A percentile compares a stretch with the other conserved stretches of the same genome.
Conservation (phyloP, 1,140 invertebrate genomes). For the Onthophagus taurus region DNA sequence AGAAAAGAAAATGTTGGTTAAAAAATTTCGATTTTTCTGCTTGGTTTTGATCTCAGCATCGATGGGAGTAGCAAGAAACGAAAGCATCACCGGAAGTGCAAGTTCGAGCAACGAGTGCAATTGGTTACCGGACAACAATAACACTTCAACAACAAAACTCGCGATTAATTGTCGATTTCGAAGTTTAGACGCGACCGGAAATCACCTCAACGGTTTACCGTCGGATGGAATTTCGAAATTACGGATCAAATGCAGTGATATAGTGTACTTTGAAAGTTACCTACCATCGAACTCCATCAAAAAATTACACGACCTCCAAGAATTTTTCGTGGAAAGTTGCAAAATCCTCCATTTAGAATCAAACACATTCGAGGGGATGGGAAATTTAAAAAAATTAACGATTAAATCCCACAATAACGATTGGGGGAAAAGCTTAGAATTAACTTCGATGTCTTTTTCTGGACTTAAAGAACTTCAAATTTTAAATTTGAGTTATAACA, state of each 20-base stretch:
- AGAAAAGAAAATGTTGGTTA: too few relatives aligned
- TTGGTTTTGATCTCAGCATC: too few relatives aligned
- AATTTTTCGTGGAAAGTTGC: conserved; percentile 65
- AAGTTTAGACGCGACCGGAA: conserved; percentile 57
- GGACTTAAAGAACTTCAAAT: conserved; percentile 66
- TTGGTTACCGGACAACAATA: conserved; percentile 51
- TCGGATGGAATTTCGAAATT: conserved; percentile 60
- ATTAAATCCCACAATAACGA: conserved; percentile 67
- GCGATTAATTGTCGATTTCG: conserved; percentile 56
- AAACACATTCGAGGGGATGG: conserved; percentile 66
- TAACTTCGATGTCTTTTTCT: conserved; percentile 56
- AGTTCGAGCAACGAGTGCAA: conserved; percentile 41
- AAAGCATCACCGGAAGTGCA: too few relatives aligned
- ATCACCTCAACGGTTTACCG: conserved; percentile 47
- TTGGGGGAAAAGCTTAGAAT: conserved; percentile 63
- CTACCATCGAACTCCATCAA: conserved; percentile 62
- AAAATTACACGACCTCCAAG: conserved; percentile 59
- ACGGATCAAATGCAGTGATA: conserved; percentile 64
- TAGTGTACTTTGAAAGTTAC: conserved; percentile 69
- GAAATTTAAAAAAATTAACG: conserved; percentile 60
- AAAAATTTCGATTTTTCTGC: too few relatives aligned
- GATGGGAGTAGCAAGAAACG: too few relatives aligned
- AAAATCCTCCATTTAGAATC: conserved; percentile 68
- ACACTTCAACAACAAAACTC: conserved; percentile 43
- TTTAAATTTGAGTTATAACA: conserved; percentile 73